Evolutionary conservation across 2,113 vertebrate genomes (phyloP).

Genomic region (Lepus europaeus): DNA sequence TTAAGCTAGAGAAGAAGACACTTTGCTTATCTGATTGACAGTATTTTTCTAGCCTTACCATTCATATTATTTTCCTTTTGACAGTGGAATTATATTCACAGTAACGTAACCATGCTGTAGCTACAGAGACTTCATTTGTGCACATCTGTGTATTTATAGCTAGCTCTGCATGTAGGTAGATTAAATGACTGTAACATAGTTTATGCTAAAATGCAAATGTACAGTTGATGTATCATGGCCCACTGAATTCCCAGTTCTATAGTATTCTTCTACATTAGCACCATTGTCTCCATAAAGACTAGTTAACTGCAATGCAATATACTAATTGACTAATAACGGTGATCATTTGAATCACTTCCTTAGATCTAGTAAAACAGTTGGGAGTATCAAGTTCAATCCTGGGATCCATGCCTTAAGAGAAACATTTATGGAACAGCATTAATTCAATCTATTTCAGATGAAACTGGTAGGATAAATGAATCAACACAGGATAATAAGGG

Average conservation of each 20-base stretch:
- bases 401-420: background rate
- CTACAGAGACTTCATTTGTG: background rate
- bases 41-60: constrained; percentile 42
- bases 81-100: background rate
- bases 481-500: background rate
- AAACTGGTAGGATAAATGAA: background rate
- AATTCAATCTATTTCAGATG: background rate
- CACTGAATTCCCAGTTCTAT: background rate
- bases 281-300: background rate
- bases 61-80: constrained; percentile 42
- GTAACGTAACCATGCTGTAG: background rate
- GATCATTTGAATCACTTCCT: constrained; percentile 8
- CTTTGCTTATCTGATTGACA: background rate
- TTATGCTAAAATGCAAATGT: background rate
- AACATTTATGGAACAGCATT: background rate
- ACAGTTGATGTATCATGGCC: background rate
- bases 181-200: background rate
- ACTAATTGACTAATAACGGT: background rate
- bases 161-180: background rate
- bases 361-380: background rate
- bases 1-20: background rate
- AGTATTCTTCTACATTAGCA: background rate
- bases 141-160: background rate
- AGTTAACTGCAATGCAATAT: background rate
- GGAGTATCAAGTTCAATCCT: background rate